phyloP scores from a whole-genome alignment of 2,113 vertebrate genomes.

The Syngnathus floridae region DNA sequence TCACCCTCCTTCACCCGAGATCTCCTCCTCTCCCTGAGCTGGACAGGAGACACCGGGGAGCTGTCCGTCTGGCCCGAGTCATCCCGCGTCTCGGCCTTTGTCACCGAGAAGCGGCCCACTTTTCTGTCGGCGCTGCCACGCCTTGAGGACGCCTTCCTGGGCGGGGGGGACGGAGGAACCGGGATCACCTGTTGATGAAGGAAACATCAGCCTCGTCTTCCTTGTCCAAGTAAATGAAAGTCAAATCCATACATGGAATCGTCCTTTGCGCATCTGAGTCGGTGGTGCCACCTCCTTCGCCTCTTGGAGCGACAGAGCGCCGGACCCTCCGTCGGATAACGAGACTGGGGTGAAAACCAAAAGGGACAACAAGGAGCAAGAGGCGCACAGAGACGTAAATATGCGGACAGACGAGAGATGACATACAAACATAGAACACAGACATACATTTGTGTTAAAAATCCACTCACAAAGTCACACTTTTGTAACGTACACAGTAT shows the following conservation, averaged over 20 bases:
- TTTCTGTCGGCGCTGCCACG: slow-evolving; percentile 55
- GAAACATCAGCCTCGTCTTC: background rate
- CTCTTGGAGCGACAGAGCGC: slow-evolving; percentile 47
- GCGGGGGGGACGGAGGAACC: slow-evolving; percentile 62
- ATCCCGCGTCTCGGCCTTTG: slow-evolving; percentile 54
- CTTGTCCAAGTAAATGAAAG: slow-evolving; percentile 3
- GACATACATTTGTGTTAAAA: slow-evolving; percentile 52
- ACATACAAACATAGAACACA: slow-evolving; percentile 44
- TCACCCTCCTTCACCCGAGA: slow-evolving; percentile 61
- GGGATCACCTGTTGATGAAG: slow-evolving; percentile 71
- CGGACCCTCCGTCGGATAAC: slow-evolving; percentile 57
- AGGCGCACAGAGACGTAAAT: slow-evolving; percentile 46
- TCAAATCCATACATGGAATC: slow-evolving; percentile 61
- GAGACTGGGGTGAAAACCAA: slow-evolving; percentile 49
- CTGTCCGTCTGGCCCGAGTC: slow-evolving; percentile 60
- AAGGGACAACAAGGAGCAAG: slow-evolving; percentile 40
- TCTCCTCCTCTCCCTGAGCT: slow-evolving; percentile 60
- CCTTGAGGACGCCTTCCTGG: slow-evolving; percentile 25
- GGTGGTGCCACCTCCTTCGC: slow-evolving; percentile 40
- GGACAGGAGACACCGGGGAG: slow-evolving; percentile 61
- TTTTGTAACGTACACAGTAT: slow-evolving; percentile 19
- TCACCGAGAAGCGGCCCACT: slow-evolving; percentile 75
- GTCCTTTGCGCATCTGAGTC: slow-evolving; percentile 54
- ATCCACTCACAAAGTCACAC: slow-evolving; percentile 19
- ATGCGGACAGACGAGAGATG: slow-evolving; percentile 6